Evolutionary conservation across 2,888 invertebrate genomes (phyloP).

Genomic region (Agrotis exclamationis): DNA sequence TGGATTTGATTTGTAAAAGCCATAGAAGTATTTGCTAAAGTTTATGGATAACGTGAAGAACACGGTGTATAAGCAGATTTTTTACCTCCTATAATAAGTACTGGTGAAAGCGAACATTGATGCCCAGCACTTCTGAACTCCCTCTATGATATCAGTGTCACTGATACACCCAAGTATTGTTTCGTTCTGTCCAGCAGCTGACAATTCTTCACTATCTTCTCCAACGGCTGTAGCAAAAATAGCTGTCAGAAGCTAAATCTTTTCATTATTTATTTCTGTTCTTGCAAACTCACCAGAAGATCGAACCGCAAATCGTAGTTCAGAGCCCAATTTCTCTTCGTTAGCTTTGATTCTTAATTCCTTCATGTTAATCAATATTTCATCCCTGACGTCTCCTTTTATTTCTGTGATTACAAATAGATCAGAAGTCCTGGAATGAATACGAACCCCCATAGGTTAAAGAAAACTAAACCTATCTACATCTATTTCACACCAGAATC

Average conservation of each 20-base stretch:
- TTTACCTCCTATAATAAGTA: constrained; percentile 94
- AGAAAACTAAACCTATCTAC: too few species aligned
- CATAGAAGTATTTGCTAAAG: too few species aligned
- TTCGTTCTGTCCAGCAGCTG: constrained; percentile 96
- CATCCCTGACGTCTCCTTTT: constrained; percentile 78
- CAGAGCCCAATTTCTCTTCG: constrained; percentile 74
- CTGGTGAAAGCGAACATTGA: constrained; percentile 95
- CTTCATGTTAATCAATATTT: constrained; percentile 77
- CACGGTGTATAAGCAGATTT: too few species aligned
- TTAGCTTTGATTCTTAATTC: constrained; percentile 73
- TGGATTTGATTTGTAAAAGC: too few species aligned
- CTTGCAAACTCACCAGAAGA: constrained; percentile 86
- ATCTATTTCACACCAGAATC: neutral
- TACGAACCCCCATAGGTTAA: too few species aligned
- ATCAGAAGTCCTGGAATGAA: constrained; percentile 81
- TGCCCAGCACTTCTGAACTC: constrained; percentile 95
- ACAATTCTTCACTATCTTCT: constrained; percentile 95
- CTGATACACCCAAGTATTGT: constrained; percentile 93
- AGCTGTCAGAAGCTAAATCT: neutral
- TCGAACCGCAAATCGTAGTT: constrained; percentile 92
- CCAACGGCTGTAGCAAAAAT: constrained; percentile 91
- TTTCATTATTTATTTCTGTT: neutral
- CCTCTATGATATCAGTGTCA: constrained; percentile 88
- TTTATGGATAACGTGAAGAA: too few species aligned
- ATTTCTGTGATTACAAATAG: constrained; percentile 83